Conservation (phyloP, 2,113 vertebrate genomes). For the Irena cyanogastra region DNA sequence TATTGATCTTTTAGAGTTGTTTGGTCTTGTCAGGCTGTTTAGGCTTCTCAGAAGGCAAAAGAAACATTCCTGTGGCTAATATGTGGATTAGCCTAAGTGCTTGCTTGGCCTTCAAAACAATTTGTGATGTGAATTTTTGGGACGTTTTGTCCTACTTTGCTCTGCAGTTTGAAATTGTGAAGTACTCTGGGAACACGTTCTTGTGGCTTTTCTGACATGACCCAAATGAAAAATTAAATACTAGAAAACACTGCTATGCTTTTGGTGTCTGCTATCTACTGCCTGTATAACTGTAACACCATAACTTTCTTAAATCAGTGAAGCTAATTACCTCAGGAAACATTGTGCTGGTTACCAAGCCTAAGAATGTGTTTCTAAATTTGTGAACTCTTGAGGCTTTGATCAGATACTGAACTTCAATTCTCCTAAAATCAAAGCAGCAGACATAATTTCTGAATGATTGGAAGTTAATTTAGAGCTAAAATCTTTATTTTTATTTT, state of each 20-base stretch:
- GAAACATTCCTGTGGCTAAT: background rate
- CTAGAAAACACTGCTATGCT: background rate
- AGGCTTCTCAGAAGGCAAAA: background rate
- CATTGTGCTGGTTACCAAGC: background rate
- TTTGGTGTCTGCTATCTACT: background rate
- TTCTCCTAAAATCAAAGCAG: background rate
- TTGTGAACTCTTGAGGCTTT: background rate
- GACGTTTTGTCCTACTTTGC: background rate
- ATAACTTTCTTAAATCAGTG: background rate
- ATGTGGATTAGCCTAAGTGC: background rate
- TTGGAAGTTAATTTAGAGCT: background rate
- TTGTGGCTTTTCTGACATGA: background rate
- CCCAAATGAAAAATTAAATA: background rate
- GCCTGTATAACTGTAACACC: background rate
- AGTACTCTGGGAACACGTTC: background rate
- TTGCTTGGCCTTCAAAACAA: background rate
- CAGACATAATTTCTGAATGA: background rate
- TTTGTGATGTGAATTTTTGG: background rate
- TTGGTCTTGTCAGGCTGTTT: background rate
- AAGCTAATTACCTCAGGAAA: background rate
- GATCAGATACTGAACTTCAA: background rate
- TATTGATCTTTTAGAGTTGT: background rate
- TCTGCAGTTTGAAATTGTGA: background rate
- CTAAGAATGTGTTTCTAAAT: background rate
- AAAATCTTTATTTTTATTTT: background rate